Base-by-base conservation (phyloP, 2,888 invertebrate species). In the Hermaeophaga mercurialis region DNA sequence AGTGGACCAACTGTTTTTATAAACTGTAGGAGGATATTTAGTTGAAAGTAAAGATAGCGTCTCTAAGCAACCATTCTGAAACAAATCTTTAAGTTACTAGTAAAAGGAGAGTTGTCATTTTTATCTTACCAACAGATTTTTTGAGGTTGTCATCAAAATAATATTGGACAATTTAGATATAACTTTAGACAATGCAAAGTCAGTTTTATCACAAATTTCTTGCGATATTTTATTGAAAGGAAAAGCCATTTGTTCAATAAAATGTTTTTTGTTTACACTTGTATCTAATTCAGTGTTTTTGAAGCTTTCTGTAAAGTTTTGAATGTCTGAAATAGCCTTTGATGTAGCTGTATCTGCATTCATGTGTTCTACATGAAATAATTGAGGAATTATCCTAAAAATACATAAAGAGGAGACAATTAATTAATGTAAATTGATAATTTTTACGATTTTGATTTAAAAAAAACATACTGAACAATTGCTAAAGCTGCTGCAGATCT, bases 401-500 rank as follows among this genome's bases (percentile, higher is more conserved):
- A 22, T 5, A 5, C 4, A 5, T 22, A 5, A 47, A 24, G 34
- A 19, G 17, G 39, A 11, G 17, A 22, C 18, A n/a, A 14, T 6
- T 28, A 14, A 8, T 12, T 41, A 43, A 43, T 34, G 34, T 7
- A 26, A 33, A 44, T 8, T 26, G 22, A 28, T 26, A 28, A 41
- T 22, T 0, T 26, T 1, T 24, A n/a, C n/a, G n/a, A n/a, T n/a
- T n/a, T n/a, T n/a, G n/a, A n/a, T n/a, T n/a, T n/a, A n/a, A n/a
- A n/a, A n/a, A n/a, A n/a, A n/a, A 62, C 77, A 77, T 77, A 88
- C 88, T 78, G 83, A 34, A 83, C 79, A 52, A 93, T 81, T 2
- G 89, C 82, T 39, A 81, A 80, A 0, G 89, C 82, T 0, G 91
- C 85, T 1, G 90, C 86, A 56, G 82, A 82, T 56, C 94, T 80